A percentile compares a stretch with the other conserved stretches of the same genome.
These are phyloP conservation scores for Psilanteris sp. DNA, from an alignment of 1,140 invertebrate species.

Conservation along the genomic window DNA sequence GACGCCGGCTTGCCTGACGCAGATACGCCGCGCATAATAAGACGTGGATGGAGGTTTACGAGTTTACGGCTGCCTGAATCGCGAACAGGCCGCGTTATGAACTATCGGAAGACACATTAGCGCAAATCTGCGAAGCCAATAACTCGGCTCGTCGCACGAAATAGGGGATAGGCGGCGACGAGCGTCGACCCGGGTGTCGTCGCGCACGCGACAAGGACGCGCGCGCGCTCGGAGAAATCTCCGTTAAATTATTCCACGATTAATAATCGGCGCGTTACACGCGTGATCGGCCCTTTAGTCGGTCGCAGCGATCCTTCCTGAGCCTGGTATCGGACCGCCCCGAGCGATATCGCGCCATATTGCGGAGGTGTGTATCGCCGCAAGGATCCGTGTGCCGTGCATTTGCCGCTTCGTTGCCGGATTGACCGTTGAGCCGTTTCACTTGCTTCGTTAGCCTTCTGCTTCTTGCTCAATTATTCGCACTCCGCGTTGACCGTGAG, in stretches of 20 bases:
- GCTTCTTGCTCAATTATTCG: conserved; percentile 55
- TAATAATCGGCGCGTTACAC: conserved; percentile 79
- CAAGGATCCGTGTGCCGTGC: conserved; percentile 20
- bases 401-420: conserved; percentile 55
- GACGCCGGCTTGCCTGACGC: conserved; percentile 19
- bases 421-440: conserved; percentile 62
- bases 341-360: conserved; percentile 5
- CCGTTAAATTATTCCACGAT: conserved; percentile 77
- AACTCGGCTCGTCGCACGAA: conserved; percentile 69
- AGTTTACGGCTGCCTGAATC: conserved; percentile 68
- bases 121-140: conserved; percentile 76
- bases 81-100: conserved; percentile 62
- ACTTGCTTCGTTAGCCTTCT: conserved; percentile 60
- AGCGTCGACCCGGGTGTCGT: neutral
- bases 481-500: conserved; percentile 66
- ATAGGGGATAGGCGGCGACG: conserved; percentile 28
- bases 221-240: conserved; percentile 23
- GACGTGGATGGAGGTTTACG: conserved; percentile 63
- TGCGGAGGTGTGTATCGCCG: conserved; percentile 46
- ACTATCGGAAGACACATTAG: conserved; percentile 79
- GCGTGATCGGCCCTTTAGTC: conserved; percentile 77
- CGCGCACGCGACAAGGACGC: conserved; percentile 23
- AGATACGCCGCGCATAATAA: conserved; percentile 36
- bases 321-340: conserved; percentile 20
- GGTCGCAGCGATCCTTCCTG: conserved; percentile 59